Percentiles rank a stretch among this genome's conserved stretches.
Conservation (phyloP, 53 echinoderm and acorn worm genomes). For the Henricia sp. region DNA sequence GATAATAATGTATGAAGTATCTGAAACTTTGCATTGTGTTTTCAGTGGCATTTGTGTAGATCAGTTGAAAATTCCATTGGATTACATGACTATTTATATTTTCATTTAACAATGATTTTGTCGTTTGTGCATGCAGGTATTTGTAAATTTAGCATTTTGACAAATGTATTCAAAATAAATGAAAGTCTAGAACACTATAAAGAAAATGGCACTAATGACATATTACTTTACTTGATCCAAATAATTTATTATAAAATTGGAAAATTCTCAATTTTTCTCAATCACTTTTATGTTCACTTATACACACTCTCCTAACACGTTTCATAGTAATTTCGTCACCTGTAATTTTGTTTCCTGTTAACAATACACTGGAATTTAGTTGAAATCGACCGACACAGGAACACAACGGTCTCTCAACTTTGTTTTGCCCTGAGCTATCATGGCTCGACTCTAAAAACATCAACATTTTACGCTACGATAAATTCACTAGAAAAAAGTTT, state of each 20-base stretch:
- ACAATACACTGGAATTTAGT: conserved; percentile 59
- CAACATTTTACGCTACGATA: conserved; percentile 38
- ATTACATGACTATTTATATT: too few species aligned
- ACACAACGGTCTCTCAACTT: conserved; percentile 48
- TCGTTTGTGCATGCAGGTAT: background rate
- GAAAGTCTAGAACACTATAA: too few species aligned
- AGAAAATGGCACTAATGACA: conserved; percentile 12
- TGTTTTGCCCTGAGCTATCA: conserved; percentile 40
- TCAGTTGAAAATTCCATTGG: too few species aligned
- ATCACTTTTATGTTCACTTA: conserved; percentile 68
- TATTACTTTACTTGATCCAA: conserved; percentile 79
- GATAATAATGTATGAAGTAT: background rate
- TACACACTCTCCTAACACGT: conserved; percentile 57
- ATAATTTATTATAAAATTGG: conserved; percentile 99
- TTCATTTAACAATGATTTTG: background rate
- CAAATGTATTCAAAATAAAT: background rate
- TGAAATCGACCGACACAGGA: conserved; percentile 48
- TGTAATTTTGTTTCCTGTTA: conserved; percentile 2
- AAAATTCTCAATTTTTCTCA: conserved; percentile 93
- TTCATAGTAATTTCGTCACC: conserved; percentile 37
- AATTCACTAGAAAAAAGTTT: conserved; percentile 52
- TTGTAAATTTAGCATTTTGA: background rate
- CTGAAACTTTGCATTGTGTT: too few species aligned
- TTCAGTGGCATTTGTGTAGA: too few species aligned
- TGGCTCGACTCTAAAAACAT: conserved; percentile 47